Evolutionary conservation across 2,113 vertebrate genomes (phyloP).

Genomic region (Bubo bubo): DNA sequence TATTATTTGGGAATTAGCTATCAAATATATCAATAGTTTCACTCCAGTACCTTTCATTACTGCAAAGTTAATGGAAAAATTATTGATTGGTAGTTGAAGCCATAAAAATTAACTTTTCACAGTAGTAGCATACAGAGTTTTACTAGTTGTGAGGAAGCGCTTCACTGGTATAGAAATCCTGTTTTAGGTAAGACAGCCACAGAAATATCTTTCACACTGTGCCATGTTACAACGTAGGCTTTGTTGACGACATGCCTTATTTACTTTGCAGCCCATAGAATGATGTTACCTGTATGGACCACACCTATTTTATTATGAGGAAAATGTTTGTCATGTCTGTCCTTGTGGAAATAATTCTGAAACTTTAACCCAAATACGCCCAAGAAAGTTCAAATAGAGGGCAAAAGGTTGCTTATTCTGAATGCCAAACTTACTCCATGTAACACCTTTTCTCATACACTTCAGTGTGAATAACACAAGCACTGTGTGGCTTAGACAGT

Average conservation of each 20-base stretch:
- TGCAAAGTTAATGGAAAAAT: constrained; percentile 45
- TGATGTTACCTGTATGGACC: neutral
- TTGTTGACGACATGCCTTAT: neutral
- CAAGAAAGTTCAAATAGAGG: neutral
- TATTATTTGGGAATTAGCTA: constrained; percentile 21
- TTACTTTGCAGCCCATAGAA: neutral
- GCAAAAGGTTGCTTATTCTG: neutral
- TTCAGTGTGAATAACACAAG: neutral
- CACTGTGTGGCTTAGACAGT: neutral
- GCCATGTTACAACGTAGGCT: fast-evolving
- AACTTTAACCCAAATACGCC: neutral
- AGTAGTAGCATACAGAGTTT: neutral
- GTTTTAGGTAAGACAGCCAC: neutral
- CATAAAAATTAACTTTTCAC: neutral
- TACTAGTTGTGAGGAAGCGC: neutral
- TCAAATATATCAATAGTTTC: neutral
- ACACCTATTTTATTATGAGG: neutral
- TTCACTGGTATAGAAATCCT: neutral
- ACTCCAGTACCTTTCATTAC: constrained; percentile 22
- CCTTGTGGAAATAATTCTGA: neutral
- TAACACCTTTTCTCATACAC: neutral
- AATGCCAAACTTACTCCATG: neutral
- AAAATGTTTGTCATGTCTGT: neutral
- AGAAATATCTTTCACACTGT: neutral
- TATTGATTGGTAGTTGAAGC: constrained; percentile 31